Evolutionary conservation across 1,140 invertebrate genomes (phyloP).

Genomic region (Meloidogyne hapla): DNA sequence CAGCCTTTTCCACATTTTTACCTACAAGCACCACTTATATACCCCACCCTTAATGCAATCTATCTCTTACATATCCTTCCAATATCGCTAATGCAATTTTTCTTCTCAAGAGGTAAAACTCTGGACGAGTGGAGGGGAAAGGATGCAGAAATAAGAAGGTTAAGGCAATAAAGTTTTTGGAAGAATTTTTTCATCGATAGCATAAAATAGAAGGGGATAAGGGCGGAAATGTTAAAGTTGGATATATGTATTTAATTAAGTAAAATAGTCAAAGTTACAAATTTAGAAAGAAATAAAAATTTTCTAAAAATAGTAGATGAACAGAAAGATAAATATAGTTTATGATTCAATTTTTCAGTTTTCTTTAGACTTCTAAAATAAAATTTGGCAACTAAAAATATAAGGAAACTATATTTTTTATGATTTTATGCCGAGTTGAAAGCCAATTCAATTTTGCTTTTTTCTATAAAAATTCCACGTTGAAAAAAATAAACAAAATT

Average conservation of each 20-base stretch:
- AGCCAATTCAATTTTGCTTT: background rate
- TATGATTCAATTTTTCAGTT: too few species aligned
- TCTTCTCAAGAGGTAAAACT: background rate
- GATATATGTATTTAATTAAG: too few species aligned
- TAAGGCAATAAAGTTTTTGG: conserved; percentile 3
- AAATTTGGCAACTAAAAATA: background rate
- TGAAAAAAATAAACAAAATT: background rate
- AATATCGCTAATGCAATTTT: conserved; percentile 3
- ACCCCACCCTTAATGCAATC: background rate
- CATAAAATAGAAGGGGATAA: background rate
- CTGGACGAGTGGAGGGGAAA: background rate
- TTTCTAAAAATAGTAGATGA: too few species aligned
- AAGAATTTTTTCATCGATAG: background rate
- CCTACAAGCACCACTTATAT: background rate
- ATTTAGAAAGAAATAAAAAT: too few species aligned
- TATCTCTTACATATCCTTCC: background rate
- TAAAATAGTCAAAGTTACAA: too few species aligned
- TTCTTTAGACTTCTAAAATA: background rate
- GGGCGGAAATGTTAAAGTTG: background rate
- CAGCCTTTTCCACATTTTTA: background rate
- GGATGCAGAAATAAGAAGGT: background rate
- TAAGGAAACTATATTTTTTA: background rate
- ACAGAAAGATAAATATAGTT: too few species aligned
- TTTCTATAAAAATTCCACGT: background rate
- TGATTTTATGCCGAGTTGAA: background rate